These are phyloP conservation scores for Troides aeacus DNA, from an alignment of 2,888 invertebrate species.

Conservation along the genomic window DNA sequence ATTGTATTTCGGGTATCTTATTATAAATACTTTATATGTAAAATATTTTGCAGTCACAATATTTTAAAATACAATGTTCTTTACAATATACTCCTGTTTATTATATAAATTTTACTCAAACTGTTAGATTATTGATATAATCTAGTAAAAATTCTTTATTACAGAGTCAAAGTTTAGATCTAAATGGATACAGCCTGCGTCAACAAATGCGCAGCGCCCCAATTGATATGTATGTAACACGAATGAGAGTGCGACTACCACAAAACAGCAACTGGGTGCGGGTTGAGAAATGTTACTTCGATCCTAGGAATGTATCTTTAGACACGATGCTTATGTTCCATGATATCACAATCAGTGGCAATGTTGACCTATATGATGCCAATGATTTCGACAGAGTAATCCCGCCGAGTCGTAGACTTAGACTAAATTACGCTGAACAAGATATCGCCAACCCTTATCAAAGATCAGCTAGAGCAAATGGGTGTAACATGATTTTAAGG, in stretches of 20 bases:
- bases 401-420: constrained; percentile 51
- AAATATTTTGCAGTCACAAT: no score
- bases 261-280: constrained; percentile 84
- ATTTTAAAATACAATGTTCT: not conserved
- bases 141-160: constrained; percentile 33
- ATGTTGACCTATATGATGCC: constrained; percentile 81
- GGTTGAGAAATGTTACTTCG: constrained; percentile 88
- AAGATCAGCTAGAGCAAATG: constrained; percentile 64
- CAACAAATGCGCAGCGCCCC: constrained; percentile 82
- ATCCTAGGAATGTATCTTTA: constrained; percentile 85
- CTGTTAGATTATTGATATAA: not conserved
- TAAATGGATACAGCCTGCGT: constrained; percentile 83
- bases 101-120: not conserved
- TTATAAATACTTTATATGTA: no score
- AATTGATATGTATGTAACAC: constrained; percentile 85
- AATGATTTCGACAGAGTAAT: constrained; percentile 63
- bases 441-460: constrained; percentile 51
- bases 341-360: constrained; percentile 89
- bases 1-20: no score
- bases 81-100: not conserved
- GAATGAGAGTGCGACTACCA: constrained; percentile 85
- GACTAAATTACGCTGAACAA: constrained; percentile 67
- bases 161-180: constrained; percentile 77
- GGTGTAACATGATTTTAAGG: constrained; percentile 89
- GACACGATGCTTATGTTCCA: constrained; percentile 89